Percentiles rank a stretch among this genome's conserved stretches.
Evolutionary conservation across 2,113 vertebrate genomes (phyloP).

Genomic region (Sinocyclocheilus maitianheensis): DNA sequence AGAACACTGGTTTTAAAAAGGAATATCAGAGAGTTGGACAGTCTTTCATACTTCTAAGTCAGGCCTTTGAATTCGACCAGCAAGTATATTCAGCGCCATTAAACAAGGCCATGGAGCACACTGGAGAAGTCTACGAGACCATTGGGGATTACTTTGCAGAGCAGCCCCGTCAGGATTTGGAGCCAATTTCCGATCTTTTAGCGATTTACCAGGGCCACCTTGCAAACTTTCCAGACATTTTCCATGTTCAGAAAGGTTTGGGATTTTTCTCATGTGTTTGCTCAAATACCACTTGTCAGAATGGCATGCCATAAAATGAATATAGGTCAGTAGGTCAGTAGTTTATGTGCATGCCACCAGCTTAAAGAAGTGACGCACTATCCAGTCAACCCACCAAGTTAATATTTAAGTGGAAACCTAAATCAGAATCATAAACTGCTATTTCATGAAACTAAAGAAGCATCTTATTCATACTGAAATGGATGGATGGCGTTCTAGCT

Average conservation of each 20-base stretch:
- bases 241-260: constrained; percentile 98
- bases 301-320: constrained; percentile 14
- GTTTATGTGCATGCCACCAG: background rate
- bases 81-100: constrained; percentile 85
- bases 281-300: background rate
- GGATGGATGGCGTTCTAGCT: background rate
- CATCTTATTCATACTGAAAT: background rate
- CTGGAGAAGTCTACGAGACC: constrained; percentile 89
- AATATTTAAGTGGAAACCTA: background rate
- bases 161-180: constrained; percentile 93
- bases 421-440: background rate
- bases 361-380: background rate
- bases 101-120: constrained; percentile 91
- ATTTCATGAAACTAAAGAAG: background rate
- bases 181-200: constrained; percentile 92
- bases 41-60: constrained; percentile 87
- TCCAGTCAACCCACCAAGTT: background rate
- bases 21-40: constrained; percentile 97
- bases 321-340: constrained; percentile 41
- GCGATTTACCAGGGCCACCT: constrained; percentile 95
- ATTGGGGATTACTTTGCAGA: constrained; percentile 95
- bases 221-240: constrained; percentile 97
- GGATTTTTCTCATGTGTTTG: constrained; percentile 28
- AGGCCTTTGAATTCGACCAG: constrained; percentile 96
- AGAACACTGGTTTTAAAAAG: constrained; percentile 93